phyloP scores from a whole-genome alignment of 2,888 invertebrate genomes.

The Tipula vernalis region DNA sequence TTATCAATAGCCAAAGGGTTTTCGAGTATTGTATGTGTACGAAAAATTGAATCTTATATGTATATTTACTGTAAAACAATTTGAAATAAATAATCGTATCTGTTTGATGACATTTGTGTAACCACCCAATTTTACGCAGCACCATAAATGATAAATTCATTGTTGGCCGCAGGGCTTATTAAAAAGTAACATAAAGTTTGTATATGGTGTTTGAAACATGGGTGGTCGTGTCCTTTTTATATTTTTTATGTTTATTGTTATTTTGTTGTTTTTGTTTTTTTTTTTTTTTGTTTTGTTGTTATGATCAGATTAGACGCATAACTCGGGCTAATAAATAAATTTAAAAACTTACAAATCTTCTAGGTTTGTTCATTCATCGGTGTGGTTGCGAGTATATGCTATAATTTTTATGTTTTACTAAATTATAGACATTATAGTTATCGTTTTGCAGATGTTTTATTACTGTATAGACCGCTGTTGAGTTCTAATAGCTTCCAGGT shows the following conservation, averaged over 20 bases:
- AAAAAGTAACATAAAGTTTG: neutral
- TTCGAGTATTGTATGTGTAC: neutral
- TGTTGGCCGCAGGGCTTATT: neutral
- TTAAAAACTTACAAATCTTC: neutral
- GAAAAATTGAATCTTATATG: neutral
- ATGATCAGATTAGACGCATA: neutral
- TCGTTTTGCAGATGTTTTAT: neutral
- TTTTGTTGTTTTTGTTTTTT: neutral
- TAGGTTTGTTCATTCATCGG: neutral
- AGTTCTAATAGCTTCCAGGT: neutral
- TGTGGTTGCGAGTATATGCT: neutral
- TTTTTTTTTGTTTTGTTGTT: neutral
- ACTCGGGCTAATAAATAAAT: neutral
- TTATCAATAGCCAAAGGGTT: neutral
- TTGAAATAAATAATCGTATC: neutral
- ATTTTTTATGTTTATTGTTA: neutral
- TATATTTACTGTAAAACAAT: neutral
- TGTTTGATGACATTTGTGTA: neutral
- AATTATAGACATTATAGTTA: neutral
- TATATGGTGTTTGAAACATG: neutral
- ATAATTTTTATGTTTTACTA: neutral
- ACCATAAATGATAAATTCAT: neutral
- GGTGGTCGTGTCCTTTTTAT: neutral
- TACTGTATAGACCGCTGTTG: neutral
- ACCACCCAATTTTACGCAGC: slow-evolving; percentile 4